These are phyloP conservation scores for Apodemus sylvaticus DNA, from an alignment of 2,113 vertebrate genomes.

Conservation along the genomic window DNA sequence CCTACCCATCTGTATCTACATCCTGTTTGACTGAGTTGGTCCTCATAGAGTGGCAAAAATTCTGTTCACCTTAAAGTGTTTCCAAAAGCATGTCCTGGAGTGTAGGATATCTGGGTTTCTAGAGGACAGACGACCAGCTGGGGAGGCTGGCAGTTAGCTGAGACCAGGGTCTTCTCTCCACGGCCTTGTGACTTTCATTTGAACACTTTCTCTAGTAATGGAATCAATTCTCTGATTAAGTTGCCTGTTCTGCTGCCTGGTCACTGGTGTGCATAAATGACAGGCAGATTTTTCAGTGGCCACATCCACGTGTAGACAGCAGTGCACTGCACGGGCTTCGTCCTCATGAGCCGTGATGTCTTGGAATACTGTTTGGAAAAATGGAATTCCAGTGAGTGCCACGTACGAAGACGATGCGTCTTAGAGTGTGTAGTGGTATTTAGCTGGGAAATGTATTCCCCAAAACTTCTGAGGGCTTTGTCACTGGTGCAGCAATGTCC, in stretches of 20 bases:
- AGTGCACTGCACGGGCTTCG: background rate
- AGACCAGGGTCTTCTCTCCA: background rate
- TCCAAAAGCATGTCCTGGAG: background rate
- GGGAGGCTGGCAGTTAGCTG: background rate
- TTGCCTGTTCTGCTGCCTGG: background rate
- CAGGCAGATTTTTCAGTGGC: background rate
- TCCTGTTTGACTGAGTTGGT: background rate
- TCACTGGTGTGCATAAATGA: background rate
- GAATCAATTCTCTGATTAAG: background rate
- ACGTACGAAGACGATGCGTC: background rate
- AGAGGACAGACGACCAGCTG: background rate
- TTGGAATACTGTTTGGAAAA: conserved; percentile 8
- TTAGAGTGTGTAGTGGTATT: background rate
- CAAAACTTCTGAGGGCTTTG: background rate
- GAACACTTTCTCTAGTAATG: background rate
- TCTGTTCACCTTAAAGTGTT: background rate
- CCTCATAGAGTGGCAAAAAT: background rate
- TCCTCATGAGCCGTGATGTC: background rate
- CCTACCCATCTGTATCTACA: background rate
- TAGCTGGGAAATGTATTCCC: background rate
- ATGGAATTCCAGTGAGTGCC: background rate
- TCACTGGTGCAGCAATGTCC: background rate
- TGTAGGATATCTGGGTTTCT: background rate
- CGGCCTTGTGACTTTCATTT: background rate
- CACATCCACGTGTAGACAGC: background rate